A percentile compares a stretch with the other conserved stretches of the same genome.
Evolutionary conservation across 2,113 vertebrate species (phyloP).

Genomic region (Percopsis transmontana): DNA sequence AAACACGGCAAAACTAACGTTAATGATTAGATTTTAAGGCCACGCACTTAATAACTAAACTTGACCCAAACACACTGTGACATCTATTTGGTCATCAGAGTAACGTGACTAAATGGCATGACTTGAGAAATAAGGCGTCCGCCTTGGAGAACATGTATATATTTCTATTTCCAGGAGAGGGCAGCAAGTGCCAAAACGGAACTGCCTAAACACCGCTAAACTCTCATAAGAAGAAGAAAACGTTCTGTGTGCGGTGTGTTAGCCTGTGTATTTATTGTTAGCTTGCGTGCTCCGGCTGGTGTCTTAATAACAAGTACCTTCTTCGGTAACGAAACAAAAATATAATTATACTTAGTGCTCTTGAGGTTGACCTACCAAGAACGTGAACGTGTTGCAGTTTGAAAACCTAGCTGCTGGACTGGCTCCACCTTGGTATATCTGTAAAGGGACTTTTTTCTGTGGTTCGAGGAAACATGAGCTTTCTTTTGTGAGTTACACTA

Average conservation of each 20-base stretch:
- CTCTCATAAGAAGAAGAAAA: slow-evolving; percentile 54
- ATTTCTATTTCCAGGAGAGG: slow-evolving; percentile 24
- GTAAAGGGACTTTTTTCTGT: slow-evolving; percentile 22
- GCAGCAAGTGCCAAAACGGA: slow-evolving; percentile 16
- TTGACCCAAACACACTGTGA: too few species aligned
- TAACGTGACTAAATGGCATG: neutral
- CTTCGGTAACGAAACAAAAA: too few species aligned
- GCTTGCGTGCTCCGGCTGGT: too few species aligned
- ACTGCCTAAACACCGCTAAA: neutral
- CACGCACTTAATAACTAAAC: too few species aligned
- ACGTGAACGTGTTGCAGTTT: slow-evolving; percentile 20
- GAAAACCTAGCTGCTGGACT: slow-evolving; percentile 16
- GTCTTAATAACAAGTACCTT: too few species aligned
- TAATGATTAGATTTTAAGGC: too few species aligned
- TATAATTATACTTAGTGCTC: too few species aligned
- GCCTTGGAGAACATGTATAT: neutral
- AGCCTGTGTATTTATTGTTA: slow-evolving; percentile 2
- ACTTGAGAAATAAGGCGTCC: neutral
- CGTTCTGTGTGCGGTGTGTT: slow-evolving; percentile 44
- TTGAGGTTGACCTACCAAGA: neutral
- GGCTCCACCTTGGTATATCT: slow-evolving; percentile 26
- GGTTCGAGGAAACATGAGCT: slow-evolving; percentile 72
- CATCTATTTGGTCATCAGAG: neutral
- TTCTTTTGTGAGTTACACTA: slow-evolving; percentile 74
- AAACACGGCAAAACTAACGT: too few species aligned